phyloP scores from a whole-genome alignment of 2,888 invertebrate species.

The Hydriomena furcata region DNA sequence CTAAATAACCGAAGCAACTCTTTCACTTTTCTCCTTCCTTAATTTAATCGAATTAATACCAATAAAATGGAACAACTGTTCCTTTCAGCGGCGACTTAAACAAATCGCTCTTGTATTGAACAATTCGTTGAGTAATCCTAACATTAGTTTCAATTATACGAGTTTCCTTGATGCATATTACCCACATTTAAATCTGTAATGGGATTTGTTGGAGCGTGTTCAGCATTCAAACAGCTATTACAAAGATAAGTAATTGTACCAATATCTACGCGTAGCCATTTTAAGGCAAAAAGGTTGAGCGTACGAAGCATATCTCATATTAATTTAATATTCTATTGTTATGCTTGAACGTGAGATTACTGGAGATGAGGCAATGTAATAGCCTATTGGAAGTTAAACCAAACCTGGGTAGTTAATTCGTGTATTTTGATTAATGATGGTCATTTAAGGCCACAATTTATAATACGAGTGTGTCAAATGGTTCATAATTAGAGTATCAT shows the following conservation, averaged over 20 bases:
- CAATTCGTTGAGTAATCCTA: conserved; percentile 81
- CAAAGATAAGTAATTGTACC: conserved; percentile 48
- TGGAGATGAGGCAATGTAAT: conserved; percentile 35
- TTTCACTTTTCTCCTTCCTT: conserved; percentile 17
- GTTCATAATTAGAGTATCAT: conserved; percentile 78
- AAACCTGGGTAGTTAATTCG: conserved; percentile 38
- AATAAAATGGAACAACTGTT: conserved; percentile 65
- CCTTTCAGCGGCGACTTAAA: conserved; percentile 71
- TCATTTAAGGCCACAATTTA: conserved; percentile 56
- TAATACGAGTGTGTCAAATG: conserved; percentile 76
- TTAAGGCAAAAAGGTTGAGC: conserved; percentile 44
- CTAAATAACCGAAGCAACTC: neutral
- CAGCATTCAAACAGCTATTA: conserved; percentile 60
- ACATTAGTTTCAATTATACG: conserved; percentile 82
- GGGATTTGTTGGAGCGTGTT: conserved; percentile 60
- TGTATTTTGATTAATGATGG: conserved; percentile 62
- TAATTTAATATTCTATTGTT: conserved; percentile 41
- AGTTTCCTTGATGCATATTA: conserved; percentile 67
- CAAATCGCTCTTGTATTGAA: conserved; percentile 80
- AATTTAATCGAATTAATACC: conserved; percentile 50
- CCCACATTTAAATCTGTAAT: conserved; percentile 61
- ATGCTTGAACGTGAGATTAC: conserved; percentile 47
- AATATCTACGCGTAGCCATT: conserved; percentile 51
- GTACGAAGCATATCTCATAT: conserved; percentile 49
- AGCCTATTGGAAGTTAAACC: conserved; percentile 33